Evolutionary conservation across 2,797 vertebrate genomes (phyloP), one percentile per base, ranked within the genome.

Genomic region (Rhyacichthys aspro): DNA sequence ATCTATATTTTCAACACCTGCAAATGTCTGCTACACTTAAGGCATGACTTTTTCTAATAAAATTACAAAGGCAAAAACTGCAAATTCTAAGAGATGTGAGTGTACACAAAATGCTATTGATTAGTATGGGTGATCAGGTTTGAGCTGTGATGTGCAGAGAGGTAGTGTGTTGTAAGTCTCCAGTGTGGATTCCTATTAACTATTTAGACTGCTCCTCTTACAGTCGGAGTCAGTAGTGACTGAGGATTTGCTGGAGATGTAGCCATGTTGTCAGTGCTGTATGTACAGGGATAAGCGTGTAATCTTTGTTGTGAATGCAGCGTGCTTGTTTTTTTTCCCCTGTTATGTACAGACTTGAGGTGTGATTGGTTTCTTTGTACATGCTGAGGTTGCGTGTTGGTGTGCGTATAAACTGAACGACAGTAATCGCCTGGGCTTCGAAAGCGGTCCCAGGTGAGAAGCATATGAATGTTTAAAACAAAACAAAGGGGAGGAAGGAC

Each of bases 391-490:
- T 81, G 79, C 7, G 72, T 82, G 79, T 75, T 11, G 1, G 65
- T 73, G 78, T 81, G 87, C 60, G 82, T 84, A 74, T 81, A 83
- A 67, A 85, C 72, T 70, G 76, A 85, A 76, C 48, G 57, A 62
- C 67, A 56, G 54, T 69, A 55, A 55, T 81, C 17, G 33, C 74
- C 76, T 58, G 71, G 77, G 80, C 47, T 57, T 46, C 32, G 37
- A 52, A 74, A 55, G 83, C 23, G 77, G 89, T 90, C 89, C 56
- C 92, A 87, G 92, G 92, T 90, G 89, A 95, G 64, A 94, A 95
- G 93, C 95, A 94, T 93, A 94, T 95, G 94, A 95, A 93, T 94
- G 91, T 93, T 86, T 71, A 78, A 85, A 83, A 83, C 55, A 69
- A 83, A 79, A 67, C 45, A 33, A 64, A 61, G 63, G 70, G 70